phyloP scores from a whole-genome alignment of 2,113 vertebrate species.

The Rhagologus leucostigma region DNA sequence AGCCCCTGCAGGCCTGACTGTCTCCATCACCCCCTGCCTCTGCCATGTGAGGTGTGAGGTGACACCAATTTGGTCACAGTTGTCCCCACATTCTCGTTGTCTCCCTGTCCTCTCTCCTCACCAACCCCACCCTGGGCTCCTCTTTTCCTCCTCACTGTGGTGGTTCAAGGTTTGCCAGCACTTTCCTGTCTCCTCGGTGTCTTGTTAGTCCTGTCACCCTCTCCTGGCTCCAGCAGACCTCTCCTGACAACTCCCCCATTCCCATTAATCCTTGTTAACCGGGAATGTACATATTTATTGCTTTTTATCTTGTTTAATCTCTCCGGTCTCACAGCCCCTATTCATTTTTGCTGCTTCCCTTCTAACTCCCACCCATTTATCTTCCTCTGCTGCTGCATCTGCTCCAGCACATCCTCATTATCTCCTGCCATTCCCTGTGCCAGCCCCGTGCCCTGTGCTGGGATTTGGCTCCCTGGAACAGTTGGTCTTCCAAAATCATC shows the following conservation, averaged over 20 bases:
- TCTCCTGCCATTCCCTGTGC: background rate
- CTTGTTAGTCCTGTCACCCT: background rate
- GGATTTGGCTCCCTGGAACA: background rate
- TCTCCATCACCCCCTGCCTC: background rate
- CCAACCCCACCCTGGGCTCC: background rate
- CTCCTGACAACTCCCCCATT: background rate
- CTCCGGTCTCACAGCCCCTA: background rate
- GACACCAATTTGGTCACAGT: rapidly evolving
- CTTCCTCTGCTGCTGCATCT: slow-evolving; percentile 16
- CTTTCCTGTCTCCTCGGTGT: background rate
- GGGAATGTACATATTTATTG: slow-evolving; percentile 35
- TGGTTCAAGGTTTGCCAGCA: background rate
- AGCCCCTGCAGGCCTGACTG: background rate
- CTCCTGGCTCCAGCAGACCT: background rate
- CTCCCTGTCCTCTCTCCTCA: background rate
- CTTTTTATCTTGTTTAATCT: slow-evolving; percentile 48
- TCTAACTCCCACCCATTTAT: slow-evolving; percentile 12
- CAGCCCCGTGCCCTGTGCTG: background rate
- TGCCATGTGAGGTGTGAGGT: background rate
- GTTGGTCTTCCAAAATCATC: background rate
- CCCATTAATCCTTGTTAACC: slow-evolving; percentile 49
- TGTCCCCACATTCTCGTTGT: background rate
- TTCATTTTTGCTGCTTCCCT: background rate
- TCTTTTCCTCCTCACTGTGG: background rate
- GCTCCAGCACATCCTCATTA: slow-evolving; percentile 1